These are phyloP conservation scores for Lepidocolaptes lacrymiger DNA, from an alignment of 2,797 vertebrate species.

Conservation along the genomic window DNA sequence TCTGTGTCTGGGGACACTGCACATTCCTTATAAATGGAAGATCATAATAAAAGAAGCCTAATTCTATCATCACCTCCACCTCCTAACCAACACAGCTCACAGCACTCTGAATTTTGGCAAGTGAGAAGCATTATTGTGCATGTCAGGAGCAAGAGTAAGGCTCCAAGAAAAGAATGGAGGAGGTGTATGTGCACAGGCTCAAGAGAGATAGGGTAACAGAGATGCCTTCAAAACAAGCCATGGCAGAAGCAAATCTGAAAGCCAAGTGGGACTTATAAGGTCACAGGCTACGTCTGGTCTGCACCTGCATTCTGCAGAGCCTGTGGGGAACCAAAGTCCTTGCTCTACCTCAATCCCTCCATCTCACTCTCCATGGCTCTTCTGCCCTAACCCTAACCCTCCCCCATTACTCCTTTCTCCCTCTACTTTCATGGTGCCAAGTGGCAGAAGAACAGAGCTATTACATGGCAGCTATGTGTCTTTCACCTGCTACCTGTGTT, in stretches of 20 bases:
- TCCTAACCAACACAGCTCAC: neutral
- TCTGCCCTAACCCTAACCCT: neutral
- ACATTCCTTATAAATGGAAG: neutral
- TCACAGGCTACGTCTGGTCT: neutral
- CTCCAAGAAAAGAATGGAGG: neutral
- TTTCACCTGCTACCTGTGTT: neutral
- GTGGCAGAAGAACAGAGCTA: neutral
- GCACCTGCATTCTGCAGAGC: neutral
- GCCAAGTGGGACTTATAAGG: neutral
- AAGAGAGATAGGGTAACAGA: neutral
- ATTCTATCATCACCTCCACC: neutral
- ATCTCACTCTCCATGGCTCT: fast-evolving
- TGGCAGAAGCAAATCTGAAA: neutral
- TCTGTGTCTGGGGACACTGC: neutral
- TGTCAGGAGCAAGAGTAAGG: neutral
- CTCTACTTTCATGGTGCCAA: neutral
- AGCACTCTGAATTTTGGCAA: neutral
- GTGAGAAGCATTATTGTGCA: neutral
- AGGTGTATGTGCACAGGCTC: neutral
- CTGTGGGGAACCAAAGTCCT: neutral
- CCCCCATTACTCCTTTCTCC: neutral
- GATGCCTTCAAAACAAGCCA: neutral
- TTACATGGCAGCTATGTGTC: neutral
- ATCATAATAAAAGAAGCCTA: neutral
- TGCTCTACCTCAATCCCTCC: neutral